Percentiles rank a stretch among this genome's conserved stretches.
Evolutionary conservation across 2,888 invertebrate species (phyloP).

Genomic region (Lochmaea crataegi): DNA sequence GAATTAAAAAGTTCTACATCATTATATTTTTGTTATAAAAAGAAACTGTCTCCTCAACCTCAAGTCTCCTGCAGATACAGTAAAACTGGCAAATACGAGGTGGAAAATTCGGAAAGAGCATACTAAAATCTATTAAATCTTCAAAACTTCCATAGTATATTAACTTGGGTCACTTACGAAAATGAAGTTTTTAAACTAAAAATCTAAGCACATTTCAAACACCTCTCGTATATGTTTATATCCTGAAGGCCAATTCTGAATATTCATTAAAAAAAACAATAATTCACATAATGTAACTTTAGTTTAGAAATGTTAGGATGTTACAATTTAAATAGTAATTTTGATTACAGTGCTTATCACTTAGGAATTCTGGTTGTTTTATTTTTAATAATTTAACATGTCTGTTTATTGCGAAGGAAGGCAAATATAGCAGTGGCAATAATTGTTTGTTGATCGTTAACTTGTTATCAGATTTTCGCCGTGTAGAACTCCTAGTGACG

Average conservation of each 20-base stretch:
- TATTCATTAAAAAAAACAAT: constrained; percentile 16
- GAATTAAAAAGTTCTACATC: too few relatives aligned
- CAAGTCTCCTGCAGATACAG: too few relatives aligned
- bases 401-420: constrained; percentile 1
- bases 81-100: too few relatives aligned
- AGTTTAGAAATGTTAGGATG: constrained; percentile 13
- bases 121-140: neutral
- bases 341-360: constrained; percentile 26
- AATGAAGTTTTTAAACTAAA: neutral
- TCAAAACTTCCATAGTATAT: neutral
- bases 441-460: constrained; percentile 11
- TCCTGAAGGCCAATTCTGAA: constrained; percentile 13
- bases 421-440: neutral
- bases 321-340: constrained; percentile 21
- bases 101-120: neutral
- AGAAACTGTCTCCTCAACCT: too few relatives aligned
- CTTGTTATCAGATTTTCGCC: constrained; percentile 3
- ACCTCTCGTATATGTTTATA: constrained; percentile 7
- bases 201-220: neutral
- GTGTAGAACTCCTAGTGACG: neutral
- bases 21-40: too few relatives aligned
- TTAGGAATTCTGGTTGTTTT: neutral
- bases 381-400: constrained; percentile 4
- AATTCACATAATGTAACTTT: constrained; percentile 12
- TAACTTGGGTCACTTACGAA: neutral